A percentile compares a stretch with the other conserved stretches of the same genome.
Evolutionary conservation across 2,797 vertebrate genomes (phyloP).

Genomic region (Karalla daura): DNA sequence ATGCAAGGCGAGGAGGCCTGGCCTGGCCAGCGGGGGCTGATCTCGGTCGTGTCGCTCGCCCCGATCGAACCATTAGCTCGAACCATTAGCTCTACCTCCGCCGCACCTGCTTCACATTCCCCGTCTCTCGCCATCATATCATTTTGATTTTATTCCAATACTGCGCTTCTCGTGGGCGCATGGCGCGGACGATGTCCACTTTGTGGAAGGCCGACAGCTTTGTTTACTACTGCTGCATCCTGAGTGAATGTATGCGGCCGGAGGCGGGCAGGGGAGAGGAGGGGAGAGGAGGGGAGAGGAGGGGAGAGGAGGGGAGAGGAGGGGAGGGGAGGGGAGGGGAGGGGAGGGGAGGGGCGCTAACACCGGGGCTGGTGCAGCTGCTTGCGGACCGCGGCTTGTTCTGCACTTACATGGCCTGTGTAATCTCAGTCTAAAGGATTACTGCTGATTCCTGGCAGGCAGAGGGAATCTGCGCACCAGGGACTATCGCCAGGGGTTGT

Average conservation of each 20-base stretch:
- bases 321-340: too few relatives aligned
- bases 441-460: conserved; percentile 81
- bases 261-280: too few relatives aligned
- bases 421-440: conserved; percentile 86
- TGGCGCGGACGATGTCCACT: too few relatives aligned
- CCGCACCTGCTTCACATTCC: conserved; percentile 22
- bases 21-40: conserved; percentile 44
- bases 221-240: conserved; percentile 16
- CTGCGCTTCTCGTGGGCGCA: too few relatives aligned
- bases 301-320: too few relatives aligned
- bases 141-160: conserved; percentile 13
- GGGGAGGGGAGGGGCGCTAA: conserved; percentile 40
- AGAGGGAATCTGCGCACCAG: conserved; percentile 75
- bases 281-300: too few relatives aligned
- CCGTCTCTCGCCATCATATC: conserved; percentile 1
- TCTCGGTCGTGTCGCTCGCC: conserved; percentile 45
- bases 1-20: conserved; percentile 31
- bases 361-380: conserved; percentile 63
- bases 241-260: conserved; percentile 45
- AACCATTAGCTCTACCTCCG: conserved; percentile 3
- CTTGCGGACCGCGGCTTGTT: conserved; percentile 68
- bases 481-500: conserved; percentile 69
- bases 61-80: conserved; percentile 60
- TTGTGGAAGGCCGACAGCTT: conserved; percentile 5
- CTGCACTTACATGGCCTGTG: conserved; percentile 78